Base-by-base conservation (phyloP, 2,797 vertebrate genomes). In the Rhadinocentrus ornatus region DNA sequence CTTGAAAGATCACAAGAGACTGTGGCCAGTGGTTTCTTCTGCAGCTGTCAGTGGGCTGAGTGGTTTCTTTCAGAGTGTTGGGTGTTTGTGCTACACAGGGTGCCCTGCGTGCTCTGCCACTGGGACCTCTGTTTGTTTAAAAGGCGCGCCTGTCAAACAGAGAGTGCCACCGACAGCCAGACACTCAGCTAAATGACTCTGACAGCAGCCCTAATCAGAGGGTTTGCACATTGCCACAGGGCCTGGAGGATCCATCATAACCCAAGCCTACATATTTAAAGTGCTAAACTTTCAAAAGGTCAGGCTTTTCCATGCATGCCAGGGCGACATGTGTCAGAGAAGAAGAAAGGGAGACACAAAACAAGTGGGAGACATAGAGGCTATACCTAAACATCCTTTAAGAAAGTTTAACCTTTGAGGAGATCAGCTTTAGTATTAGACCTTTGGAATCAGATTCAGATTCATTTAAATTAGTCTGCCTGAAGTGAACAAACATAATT, bases 181-280 rank as follows among this genome's bases (percentile, higher is more conserved):
- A 91, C 90, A 90, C 90, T 86, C 68, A 57, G 90, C 90, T 94
- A 92, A 92, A 93, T 91, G 87, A 91, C 91, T 90, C 89, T 89
- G 93, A 94, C 93, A 93, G 91, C 89, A 85, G 80, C 85, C 86
- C 92, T 94, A 94, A 94, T 95, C 94, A 94, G 93, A 93, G 91
- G 86, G 90, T 93, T 93, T 86, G 74, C 92, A 92, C 91, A 91
- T 92, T 93, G 91, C 93, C 88, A 82, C 86, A 62, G 92, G 88
- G 89, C 93, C 93, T 90, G 89, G 89, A 93, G 92, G 93, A 94
- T 94, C 91, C 93, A 94, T 94, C 93, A 94, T 93, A 94, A 94
- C 89, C 88, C 90, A 89, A 93, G 93, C 92, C 92, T 94, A 95
- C 95, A 95, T 95, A 95, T 95, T 95, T 95, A 95, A 95, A 95